Evolutionary conservation across 1,140 invertebrate genomes (phyloP).

Genomic region (Dendrolimus punctatus): DNA sequence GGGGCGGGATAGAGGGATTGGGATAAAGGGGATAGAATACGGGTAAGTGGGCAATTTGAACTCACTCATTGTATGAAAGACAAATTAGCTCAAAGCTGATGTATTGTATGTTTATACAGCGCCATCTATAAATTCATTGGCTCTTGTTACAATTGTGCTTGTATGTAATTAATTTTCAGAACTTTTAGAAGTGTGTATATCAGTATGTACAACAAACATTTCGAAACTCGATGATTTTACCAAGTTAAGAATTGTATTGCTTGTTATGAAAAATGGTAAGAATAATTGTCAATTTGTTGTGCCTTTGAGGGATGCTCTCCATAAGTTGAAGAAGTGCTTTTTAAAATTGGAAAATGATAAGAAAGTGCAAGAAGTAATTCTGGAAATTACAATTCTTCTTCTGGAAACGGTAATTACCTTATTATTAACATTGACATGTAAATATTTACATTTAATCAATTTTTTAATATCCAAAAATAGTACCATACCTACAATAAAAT

Average conservation of each 20-base stretch:
- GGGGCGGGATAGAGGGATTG: too few relatives aligned
- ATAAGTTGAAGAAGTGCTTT: slow-evolving; percentile 36
- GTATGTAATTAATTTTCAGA: slow-evolving; percentile 32
- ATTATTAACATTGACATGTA: slow-evolving; percentile 1
- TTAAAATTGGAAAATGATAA: slow-evolving; percentile 34
- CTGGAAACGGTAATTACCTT: slow-evolving; percentile 38
- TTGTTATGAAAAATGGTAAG: slow-evolving; percentile 39
- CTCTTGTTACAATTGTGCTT: not conserved
- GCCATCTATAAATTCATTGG: not conserved
- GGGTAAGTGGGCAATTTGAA: too few relatives aligned
- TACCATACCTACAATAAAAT: too few relatives aligned
- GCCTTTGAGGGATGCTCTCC: slow-evolving; percentile 36
- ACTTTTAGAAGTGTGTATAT: slow-evolving; percentile 35
- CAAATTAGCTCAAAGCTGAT: too few relatives aligned
- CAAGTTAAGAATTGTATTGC: slow-evolving; percentile 38
- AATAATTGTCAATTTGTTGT: slow-evolving; percentile 38
- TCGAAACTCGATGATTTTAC: slow-evolving; percentile 43
- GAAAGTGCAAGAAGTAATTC: slow-evolving; percentile 45
- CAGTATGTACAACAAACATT: slow-evolving; percentile 27
- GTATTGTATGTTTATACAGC: too few relatives aligned
- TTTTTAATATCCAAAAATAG: too few relatives aligned
- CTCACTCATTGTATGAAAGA: too few relatives aligned
- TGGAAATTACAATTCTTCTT: slow-evolving; percentile 42
- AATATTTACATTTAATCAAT: too few relatives aligned
- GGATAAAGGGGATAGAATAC: too few relatives aligned